Evolutionary conservation across 2,888 invertebrate genomes (phyloP), one percentile per base, ranked within the genome.

Genomic region (Dryomyza anilis): DNA sequence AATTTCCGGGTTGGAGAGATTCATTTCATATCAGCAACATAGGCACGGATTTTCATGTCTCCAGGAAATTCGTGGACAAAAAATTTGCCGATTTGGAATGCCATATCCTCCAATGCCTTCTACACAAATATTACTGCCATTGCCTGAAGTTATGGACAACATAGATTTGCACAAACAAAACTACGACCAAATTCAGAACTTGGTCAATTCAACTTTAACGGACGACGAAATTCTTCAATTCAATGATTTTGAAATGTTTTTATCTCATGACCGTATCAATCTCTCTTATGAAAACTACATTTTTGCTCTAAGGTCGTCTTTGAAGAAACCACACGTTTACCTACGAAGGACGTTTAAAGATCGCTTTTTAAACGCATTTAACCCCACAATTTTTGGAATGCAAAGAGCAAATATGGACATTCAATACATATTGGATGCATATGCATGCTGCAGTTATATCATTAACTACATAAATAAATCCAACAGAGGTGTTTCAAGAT

Each of bases 51-150:
- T n/a, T n/a, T n/a, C n/a, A n/a, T n/a, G n/a, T n/a, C n/a, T n/a
- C n/a, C n/a, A n/a, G n/a, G n/a, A n/a, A n/a, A n/a, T n/a, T n/a
- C n/a, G n/a, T n/a, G n/a, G n/a, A n/a, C n/a, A n/a, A n/a, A n/a
- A n/a, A n/a, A n/a, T n/a, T n/a, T n/a, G n/a, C 43, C 46, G 66
- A n/a, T 70, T 67, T 55, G 8, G 58, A 3, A 70, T 68, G 53
- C 67, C 68, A 5, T 55, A 68, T 33, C 67, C 66, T n/a, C 66
- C 66, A 2, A 65, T 70, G 64, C 59, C 61, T 3, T 39, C 10
- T 50, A 68, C 67, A 7, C 56, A 68, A 62, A 64, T 70, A 53
- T 33, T 66, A n/a, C 14, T 52, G 25, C 66, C 64, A 12, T 29
- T 66, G 30, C 33, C 43, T 2, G 62, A 65, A 27, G 46, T 52